Evolutionary conservation across 1,140 invertebrate genomes (phyloP).

Genomic region (Ooceraea biroi): DNA sequence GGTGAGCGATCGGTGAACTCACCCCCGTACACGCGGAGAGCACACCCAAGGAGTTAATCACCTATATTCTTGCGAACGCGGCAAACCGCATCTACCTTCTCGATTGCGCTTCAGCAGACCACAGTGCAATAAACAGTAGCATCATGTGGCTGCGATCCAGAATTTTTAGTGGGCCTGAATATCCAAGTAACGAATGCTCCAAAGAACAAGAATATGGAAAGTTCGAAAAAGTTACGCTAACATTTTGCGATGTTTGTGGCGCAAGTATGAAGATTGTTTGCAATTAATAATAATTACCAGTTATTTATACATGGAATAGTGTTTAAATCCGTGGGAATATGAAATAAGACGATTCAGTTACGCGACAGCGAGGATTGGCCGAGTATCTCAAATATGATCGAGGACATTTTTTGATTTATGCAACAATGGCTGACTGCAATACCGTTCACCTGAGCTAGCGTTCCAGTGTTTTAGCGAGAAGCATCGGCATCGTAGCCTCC

Average conservation of each 20-base stretch:
- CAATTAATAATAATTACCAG: too few relatives aligned
- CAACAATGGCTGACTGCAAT: not conserved
- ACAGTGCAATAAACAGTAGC: slow-evolving; percentile 80
- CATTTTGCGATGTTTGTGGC: not conserved
- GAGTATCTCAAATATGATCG: not conserved
- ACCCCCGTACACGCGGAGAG: slow-evolving; percentile 40
- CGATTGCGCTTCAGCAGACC: slow-evolving; percentile 79
- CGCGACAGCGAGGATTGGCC: not conserved
- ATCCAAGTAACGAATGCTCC: not conserved
- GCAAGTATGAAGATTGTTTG: too few relatives aligned
- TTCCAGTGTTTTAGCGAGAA: slow-evolving; percentile 24
- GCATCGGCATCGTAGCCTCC: slow-evolving; percentile 39
- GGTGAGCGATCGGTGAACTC: slow-evolving; percentile 47
- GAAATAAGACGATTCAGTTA: not conserved
- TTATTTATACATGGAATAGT: too few relatives aligned
- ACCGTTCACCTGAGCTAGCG: not conserved
- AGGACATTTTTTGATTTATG: slow-evolving; percentile 8
- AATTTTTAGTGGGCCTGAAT: slow-evolving; percentile 32
- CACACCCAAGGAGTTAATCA: slow-evolving; percentile 77
- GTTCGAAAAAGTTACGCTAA: too few relatives aligned
- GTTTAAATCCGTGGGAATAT: too few relatives aligned
- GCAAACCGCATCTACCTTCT: slow-evolving; percentile 78
- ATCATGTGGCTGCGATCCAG: slow-evolving; percentile 53
- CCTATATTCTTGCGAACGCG: slow-evolving; percentile 76
- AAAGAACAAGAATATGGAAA: not conserved